Conservation (phyloP, 2,113 vertebrate species). For the Grallaria varia region DNA sequence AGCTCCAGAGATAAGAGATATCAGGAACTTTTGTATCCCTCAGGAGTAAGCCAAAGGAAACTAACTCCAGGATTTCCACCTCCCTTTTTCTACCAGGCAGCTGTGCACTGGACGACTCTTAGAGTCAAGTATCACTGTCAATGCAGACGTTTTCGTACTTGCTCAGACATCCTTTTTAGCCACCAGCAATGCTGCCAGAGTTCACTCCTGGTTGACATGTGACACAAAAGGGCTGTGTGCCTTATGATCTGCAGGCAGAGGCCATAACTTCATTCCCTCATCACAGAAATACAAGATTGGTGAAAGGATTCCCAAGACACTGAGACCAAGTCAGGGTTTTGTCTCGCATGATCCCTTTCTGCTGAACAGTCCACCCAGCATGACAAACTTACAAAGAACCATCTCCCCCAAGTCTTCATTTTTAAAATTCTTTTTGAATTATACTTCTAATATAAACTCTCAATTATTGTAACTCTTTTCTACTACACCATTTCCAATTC, state of each 20-base stretch:
- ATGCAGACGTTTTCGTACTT: background rate
- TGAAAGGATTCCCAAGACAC: background rate
- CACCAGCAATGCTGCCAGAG: background rate
- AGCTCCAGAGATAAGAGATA: background rate
- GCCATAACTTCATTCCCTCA: background rate
- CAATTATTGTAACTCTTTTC: background rate
- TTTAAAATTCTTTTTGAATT: background rate
- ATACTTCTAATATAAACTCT: background rate
- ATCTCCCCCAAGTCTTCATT: background rate
- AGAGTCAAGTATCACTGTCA: background rate
- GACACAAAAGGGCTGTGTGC: background rate
- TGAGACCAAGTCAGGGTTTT: background rate
- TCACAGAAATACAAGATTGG: background rate
- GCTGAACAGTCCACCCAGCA: background rate
- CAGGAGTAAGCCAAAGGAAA: background rate
- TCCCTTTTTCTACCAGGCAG: background rate
- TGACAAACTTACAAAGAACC: background rate
- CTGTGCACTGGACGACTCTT: background rate
- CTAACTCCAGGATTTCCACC: background rate
- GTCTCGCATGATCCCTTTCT: background rate
- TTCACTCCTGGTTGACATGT: background rate
- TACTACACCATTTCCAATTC: background rate
- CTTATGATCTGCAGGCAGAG: background rate
- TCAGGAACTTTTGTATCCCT: background rate
- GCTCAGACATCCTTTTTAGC: background rate